Percentiles rank a stretch among this genome's conserved stretches.
These are phyloP conservation scores for Micronisus gabar DNA, from an alignment of 2,113 vertebrate species.

Conservation along the genomic window DNA sequence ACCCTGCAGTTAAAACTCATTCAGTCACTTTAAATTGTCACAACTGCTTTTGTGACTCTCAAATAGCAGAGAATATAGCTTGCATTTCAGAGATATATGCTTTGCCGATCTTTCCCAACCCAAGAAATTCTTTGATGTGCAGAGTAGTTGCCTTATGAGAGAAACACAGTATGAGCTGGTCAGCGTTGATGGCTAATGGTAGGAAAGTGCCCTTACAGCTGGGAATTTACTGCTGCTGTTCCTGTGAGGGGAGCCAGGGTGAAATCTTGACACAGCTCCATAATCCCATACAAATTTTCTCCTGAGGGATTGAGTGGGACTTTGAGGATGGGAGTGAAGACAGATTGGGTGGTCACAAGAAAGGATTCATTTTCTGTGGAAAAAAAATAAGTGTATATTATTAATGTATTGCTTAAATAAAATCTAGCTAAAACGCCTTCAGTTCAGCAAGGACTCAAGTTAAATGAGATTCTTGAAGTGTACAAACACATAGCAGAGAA, in stretches of 20 bases:
- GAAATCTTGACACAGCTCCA: neutral
- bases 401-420: neutral
- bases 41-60: neutral
- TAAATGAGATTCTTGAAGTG: neutral
- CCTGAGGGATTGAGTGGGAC: too few species aligned
- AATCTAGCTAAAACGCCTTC: neutral
- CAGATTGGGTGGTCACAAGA: neutral
- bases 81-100: neutral
- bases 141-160: too few species aligned
- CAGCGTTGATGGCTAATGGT: neutral
- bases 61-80: neutral
- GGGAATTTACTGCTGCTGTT: neutral
- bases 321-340: neutral
- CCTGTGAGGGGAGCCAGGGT: neutral
- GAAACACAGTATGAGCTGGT: neutral
- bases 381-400: neutral
- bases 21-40: neutral
- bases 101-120: neutral
- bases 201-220: neutral
- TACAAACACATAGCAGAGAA: neutral
- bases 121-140: neutral
- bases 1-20: neutral
- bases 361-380: neutral
- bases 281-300: neutral
- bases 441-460: neutral